Evolutionary conservation across 2,797 vertebrate genomes (phyloP), one percentile per base, ranked within the genome.

Genomic region (Enteromius viviparus): DNA sequence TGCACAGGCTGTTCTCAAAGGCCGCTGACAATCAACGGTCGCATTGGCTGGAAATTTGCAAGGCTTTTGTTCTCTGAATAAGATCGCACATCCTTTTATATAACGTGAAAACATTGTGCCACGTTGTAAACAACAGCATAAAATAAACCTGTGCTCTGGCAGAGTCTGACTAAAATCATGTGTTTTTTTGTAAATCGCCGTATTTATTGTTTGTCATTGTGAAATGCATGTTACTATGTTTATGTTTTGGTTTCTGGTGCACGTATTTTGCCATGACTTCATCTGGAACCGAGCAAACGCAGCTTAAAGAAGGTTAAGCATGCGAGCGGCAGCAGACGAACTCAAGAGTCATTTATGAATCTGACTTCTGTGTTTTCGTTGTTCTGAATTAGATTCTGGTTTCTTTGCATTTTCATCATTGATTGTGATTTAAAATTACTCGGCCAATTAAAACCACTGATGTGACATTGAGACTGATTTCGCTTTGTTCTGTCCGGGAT

Each of bases 181-280:
- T 49, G 42, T 40, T 71, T 77, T 77, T 55, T 14, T 19, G 60
- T 40, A 4, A 23, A 21, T 69, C 14, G 37, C 7, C 0, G 4
- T 45, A n/a, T 62, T n/a, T 11, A 45, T 71, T 71, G 53, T 58
- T 29, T 11, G 40, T 62, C 11, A 34, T 47, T 81, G 19, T 26
- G 19, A 69, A 55, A 42, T 69, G 34, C 64, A 55, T 40, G 55
- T 45, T 76, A 45, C 21, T 9, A 23, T 79, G 64, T 51, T 72
- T 72, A n/a, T 51, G 5, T 74, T 53, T 51, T 12, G 64, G 21
- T 49, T 40, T 53, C 34, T 17, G 32, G 3, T 58, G 45, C 29
- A 12, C 62, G 34, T 12, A 37, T 11, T 78, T 66, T 65, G 71
- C 42, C 62, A 78, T 78, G 21, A 51, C 76, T 66, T 78, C 77